Evolutionary conservation across 1,140 invertebrate genomes (phyloP), one percentile per base, ranked within the genome.

Genomic region (Drosophila setifemur): DNA sequence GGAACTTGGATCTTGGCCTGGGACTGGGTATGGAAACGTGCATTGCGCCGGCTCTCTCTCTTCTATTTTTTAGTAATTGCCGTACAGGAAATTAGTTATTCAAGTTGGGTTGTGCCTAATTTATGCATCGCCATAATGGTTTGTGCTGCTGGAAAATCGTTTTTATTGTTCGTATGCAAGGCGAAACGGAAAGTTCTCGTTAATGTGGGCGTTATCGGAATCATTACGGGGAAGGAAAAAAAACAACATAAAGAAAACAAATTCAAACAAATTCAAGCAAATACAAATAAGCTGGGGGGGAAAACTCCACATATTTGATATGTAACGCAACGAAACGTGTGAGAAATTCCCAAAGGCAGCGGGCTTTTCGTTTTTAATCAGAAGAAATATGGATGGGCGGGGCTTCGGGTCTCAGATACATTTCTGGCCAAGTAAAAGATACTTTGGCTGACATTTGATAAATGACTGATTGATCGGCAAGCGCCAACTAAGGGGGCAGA

Each of bases 11-110:
- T 58, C n/a, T n/a, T n/a, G n/a, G n/a, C n/a, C n/a, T n/a, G 39
- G 63, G 70, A 67, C 47, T 74, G 28, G 50, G 61, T 64, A 74
- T 64, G 23, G n/a, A 14, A 14, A 26, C 3, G n/a, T 23, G 47
- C 29, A 54, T 54, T 40, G 14, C 37, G 21, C 26, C 26, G 11
- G n/a, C n/a, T n/a, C n/a, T n/a, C n/a, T n/a, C n/a, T n/a, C n/a
- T n/a, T n/a, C 25, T 63, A 11, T 64, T 73, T 79, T 70, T 75
- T 85, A 68, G 79, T 86, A 86, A 86, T 85, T 85, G 77, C 67
- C 67, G 29, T 54, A 49, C 81, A 85, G 79, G 74, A 85, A 85
- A 85, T 85, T 85, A 85, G 81, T 79, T 75, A 85, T 85, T 85
- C 79, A 86, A 54, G 43, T 55, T 72, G 79, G 52, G 68, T 52